Evolutionary conservation across 1,140 invertebrate species (phyloP), one percentile per base, ranked within the genome.

Genomic region (Thalassaphorura encarpata): DNA sequence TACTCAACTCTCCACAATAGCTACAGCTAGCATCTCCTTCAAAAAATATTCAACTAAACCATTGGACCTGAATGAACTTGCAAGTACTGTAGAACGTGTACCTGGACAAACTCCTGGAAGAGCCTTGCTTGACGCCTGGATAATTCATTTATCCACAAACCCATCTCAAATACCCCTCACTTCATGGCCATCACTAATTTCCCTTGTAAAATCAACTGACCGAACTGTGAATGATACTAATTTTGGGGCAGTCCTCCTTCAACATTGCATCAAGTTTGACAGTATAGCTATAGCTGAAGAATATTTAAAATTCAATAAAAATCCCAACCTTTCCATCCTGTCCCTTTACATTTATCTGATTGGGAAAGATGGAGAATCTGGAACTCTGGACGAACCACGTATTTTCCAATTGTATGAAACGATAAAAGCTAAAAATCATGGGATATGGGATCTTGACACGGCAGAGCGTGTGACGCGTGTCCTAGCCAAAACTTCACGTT

Each of bases 181-280:
- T 6, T 48, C 33, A 28, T 71, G 69, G 69, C 28, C 61, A 51
- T 39, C 54, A 26, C 43, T 70, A 19, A 56, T 64, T 46, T 23
- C 61, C 13, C 42, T 63, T 42, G 52, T 67, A 51, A 42, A 65
- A 13, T 42, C 52, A 31, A 33, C 45, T 23, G 60, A 66, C 28
- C 68, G 59, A 53, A 56, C 63, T 51, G 68, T 78, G 3, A 78
- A 69, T 31, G 49, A 68, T 21, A 67, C 67, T 11, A 79, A 75
- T 66, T 68, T 82, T 40, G 80, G 83, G 71, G 72, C 74, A 39
- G 57, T 75, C 6, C 73, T 82, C 18, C 61, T 83, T 39, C 71
- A 75, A 33, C 23, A 73, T 26, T 79, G 79, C 67, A 2, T 47
- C 62, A 0, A 70, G 69, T 15, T 71, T 77, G 24, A 5, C 3